Evolutionary conservation across 2,888 invertebrate species (phyloP), one percentile per base, ranked within the genome.

Genomic region (Ornithoptera alexandrae): DNA sequence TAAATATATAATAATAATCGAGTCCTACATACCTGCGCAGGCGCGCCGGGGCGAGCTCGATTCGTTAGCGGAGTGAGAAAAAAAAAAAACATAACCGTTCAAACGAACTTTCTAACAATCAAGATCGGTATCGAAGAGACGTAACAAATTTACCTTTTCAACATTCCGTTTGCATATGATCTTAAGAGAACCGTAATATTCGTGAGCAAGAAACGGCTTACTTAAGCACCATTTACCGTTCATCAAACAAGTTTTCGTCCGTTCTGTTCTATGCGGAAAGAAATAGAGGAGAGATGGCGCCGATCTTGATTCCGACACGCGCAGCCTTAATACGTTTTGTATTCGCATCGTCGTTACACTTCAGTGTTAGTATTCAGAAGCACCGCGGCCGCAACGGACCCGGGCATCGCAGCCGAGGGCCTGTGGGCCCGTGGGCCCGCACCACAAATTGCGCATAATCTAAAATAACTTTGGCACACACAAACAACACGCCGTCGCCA

Each of bases 401-500:
- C 22, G 24, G 56, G 53, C 58, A 1, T n/a, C 56, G n/a, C 56
- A 8, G n/a, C 7, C 6, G 18, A 5, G n/a, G 18, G 18, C 53
- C 18, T 7, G 53, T 53, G 18, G 5, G 12, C 50, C 2, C 6
- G 0, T 6, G 8, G 50, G 22, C 56, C 69, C 56, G 59, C 20
- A n/a, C 10, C 57, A 59, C 63, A 66, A 71, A 65, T 72, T 69
- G 70, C 64, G 72, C 65, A 70, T 77, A 77, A 77, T 78, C 77
- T 76, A 76, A 78, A 84, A 79, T 78, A 82, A 81, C 76, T 78
- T 82, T 77, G 81, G 80, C 77, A 71, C 76, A 78, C 67, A 8
- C 42, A 24, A 18, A 73, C 72, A 70, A 62, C 84, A 81, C 78
- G 82, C 82, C 77, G 83, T 84, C 74, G 77, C 83, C 84, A 82